These are phyloP conservation scores for Cephalopachus bancanus DNA, from an alignment of 2,797 vertebrate species.

Conservation along the genomic window DNA sequence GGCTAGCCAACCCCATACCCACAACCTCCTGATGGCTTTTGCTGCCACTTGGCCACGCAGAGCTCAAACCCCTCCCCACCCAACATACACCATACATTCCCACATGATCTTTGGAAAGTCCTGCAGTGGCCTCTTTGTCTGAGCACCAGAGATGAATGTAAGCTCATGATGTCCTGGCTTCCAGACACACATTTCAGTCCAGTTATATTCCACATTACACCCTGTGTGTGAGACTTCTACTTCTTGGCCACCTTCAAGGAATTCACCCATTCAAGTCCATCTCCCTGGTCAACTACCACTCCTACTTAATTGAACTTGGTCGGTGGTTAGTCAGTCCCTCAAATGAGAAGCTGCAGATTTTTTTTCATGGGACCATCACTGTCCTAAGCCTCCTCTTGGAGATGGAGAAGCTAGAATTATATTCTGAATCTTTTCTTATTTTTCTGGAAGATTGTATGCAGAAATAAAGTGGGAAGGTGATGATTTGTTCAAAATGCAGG, in stretches of 20 bases:
- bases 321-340: not conserved
- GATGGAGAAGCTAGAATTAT: not conserved
- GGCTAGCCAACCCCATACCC: not conserved
- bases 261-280: not conserved
- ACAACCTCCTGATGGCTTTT: not conserved
- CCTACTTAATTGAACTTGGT: conserved; percentile 38
- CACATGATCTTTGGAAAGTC: not conserved
- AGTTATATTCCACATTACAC: not conserved
- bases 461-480: conserved; percentile 28
- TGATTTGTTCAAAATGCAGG: not conserved
- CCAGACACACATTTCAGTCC: not conserved
- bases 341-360: conserved; percentile 38
- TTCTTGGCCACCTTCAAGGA: conserved; percentile 33
- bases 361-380: conserved; percentile 26
- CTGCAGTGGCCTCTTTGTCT: not conserved
- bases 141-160: not conserved
- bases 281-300: not conserved
- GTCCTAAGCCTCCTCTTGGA: not conserved
- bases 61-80: not conserved
- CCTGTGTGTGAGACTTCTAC: not conserved
- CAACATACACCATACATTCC: not conserved
- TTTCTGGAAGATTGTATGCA: not conserved
- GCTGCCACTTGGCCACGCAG: not conserved
- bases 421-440: conserved; percentile 38
- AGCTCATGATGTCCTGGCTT: not conserved